Evolutionary conservation across 1,140 invertebrate genomes (phyloP).

Genomic region (Sitophilus oryzae): DNA sequence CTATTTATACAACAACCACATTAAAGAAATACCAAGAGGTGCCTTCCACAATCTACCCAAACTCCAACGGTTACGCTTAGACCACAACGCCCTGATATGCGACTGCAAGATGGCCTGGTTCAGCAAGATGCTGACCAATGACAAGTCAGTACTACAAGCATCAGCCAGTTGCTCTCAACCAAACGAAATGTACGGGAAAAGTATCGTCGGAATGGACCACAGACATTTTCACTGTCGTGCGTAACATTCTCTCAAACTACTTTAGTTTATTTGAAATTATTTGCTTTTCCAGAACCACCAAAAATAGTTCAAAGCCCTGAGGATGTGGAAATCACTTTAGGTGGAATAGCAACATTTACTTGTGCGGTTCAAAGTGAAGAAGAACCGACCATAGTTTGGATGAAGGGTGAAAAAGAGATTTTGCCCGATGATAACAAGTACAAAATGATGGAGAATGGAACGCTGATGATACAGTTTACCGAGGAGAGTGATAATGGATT

Average conservation of each 20-base stretch:
- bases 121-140: slow-evolving; percentile 57
- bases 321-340: slow-evolving; percentile 69
- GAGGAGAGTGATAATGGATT: slow-evolving; percentile 67
- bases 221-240: slow-evolving; percentile 79
- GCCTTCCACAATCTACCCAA: slow-evolving; percentile 64
- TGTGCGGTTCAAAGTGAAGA: slow-evolving; percentile 79
- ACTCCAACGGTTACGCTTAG: slow-evolving; percentile 72
- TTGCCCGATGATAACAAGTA: slow-evolving; percentile 55
- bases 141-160: slow-evolving; percentile 49
- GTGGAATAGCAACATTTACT: slow-evolving; percentile 70
- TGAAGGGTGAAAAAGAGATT: slow-evolving; percentile 72
- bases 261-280: neutral
- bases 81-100: slow-evolving; percentile 82
- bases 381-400: slow-evolving; percentile 76
- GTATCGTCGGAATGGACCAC: slow-evolving; percentile 58
- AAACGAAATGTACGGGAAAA: slow-evolving; percentile 60
- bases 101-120: slow-evolving; percentile 84
- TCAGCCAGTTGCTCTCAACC: slow-evolving; percentile 74
- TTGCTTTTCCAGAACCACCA: slow-evolving; percentile 58
- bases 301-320: slow-evolving; percentile 69
- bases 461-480: slow-evolving; percentile 70
- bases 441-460: slow-evolving; percentile 68
- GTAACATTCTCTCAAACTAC: too few species aligned
- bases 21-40: slow-evolving; percentile 67
- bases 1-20: slow-evolving; percentile 77